Evolutionary conservation across 2,888 invertebrate genomes (phyloP), one percentile per base, ranked within the genome.

Genomic region (Agriopis aurantiaria): DNA sequence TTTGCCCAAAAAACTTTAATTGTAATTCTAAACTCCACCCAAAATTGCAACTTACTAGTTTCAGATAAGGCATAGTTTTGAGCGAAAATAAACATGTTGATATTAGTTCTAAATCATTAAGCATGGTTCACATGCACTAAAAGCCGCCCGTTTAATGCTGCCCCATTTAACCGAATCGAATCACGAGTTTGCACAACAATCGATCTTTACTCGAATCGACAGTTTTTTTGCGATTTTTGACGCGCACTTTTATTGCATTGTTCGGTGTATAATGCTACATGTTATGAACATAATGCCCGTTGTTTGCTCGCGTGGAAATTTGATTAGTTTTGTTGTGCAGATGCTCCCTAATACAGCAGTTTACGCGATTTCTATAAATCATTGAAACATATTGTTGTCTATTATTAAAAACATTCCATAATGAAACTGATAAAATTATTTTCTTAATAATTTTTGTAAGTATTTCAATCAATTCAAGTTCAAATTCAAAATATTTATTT

Each of bases 111-210:
- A 86, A 88, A 87, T 92, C 93, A 93, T 93, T 93, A 94, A 85
- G 89, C 91, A 85, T 77, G 83, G 88, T 91, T 88, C 91, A 91
- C 92, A 93, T 88, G 83, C 86, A 85, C 89, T 85, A 70, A 69
- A 70, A 46, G 69, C 65, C 57, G 71, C 57, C 80, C 88, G 87
- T 90, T 91, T 90, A 91, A 85, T 89, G 85, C 82, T 90, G 93
- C 87, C 89, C 93, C 93, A 94, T 94, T 85, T 92, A 92, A 88
- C 87, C 92, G 89, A 83, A 86, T 88, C 92, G 87, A 91, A 93
- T 92, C 87, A 86, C 80, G 83, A 93, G 93, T 93, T 93, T 93
- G 91, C 92, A 90, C 93, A 93, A 93, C 93, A 92, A 89, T 90
- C 85, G 88, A 86, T 88, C 89, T 93, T 93, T 93, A 93, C 93